phyloP scores from a whole-genome alignment of 2,797 vertebrate species.

The Basileuterus tristriatus region DNA sequence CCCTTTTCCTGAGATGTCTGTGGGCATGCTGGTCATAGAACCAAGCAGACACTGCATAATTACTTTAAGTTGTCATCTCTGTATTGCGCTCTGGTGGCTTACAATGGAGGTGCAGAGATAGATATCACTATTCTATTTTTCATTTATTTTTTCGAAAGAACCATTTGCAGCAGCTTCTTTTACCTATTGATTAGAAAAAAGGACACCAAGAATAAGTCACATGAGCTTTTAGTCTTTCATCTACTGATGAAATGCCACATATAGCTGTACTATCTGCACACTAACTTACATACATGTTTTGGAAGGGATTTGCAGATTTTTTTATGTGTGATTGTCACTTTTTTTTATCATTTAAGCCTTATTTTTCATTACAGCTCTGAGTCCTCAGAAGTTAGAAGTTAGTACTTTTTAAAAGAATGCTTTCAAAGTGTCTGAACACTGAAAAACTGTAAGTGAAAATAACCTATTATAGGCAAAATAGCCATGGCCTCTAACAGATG shows the following conservation, averaged over 20 bases:
- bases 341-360: not conserved
- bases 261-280: not conserved
- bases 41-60: not conserved
- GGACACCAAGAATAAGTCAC: not conserved
- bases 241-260: not conserved
- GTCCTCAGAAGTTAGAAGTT: not conserved
- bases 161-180: not conserved
- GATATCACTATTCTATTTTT: not conserved
- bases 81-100: not conserved
- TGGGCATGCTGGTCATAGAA: not conserved
- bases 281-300: not conserved
- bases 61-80: not conserved
- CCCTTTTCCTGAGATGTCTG: not conserved
- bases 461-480: not conserved
- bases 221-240: not conserved
- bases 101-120: not conserved
- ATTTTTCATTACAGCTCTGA: not conserved
- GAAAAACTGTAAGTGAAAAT: not conserved
- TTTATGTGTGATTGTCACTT: not conserved
- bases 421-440: not conserved
- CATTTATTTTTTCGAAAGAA: not conserved
- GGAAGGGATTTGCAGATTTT: not conserved
- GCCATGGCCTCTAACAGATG: rapidly evolving
- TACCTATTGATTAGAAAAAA: not conserved
- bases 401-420: not conserved